Conservation (phyloP, 2,888 invertebrate genomes). For the Malthinus flaveolus region DNA sequence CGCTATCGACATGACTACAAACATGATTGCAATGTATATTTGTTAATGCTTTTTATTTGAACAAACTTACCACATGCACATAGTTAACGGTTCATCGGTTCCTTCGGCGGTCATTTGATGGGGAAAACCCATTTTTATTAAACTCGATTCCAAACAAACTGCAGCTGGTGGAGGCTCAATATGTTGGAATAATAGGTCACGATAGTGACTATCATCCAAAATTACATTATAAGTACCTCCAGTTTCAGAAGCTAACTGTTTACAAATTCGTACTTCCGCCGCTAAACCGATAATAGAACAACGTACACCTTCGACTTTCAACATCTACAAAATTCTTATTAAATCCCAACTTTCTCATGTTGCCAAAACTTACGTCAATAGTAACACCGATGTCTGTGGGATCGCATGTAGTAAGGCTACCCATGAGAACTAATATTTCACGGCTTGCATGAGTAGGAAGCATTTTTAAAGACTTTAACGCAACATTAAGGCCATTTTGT, state of each 20-base stretch:
- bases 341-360: conserved; percentile 4
- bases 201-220: conserved; percentile 79
- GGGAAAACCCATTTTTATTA: conserved; percentile 97
- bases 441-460: conserved; percentile 94
- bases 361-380: conserved; percentile 63
- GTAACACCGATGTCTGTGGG: conserved; percentile 89
- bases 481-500: conserved; percentile 92
- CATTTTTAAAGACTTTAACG: conserved; percentile 79
- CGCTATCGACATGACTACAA: conserved; percentile 78
- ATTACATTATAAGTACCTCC: conserved; percentile 85
- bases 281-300: conserved; percentile 95
- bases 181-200: conserved; percentile 66
- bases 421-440: conserved; percentile 89
- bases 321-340: conserved; percentile 55
- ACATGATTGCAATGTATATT: background rate
- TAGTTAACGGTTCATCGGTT: conserved; percentile 69
- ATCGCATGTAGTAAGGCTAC: conserved; percentile 95
- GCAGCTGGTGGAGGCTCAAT: conserved; percentile 76
- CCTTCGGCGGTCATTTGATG: conserved; percentile 69
- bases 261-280: conserved; percentile 92
- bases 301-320: conserved; percentile 82
- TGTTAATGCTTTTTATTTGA: background rate
- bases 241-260: conserved; percentile 82
- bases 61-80: conserved; percentile 84
- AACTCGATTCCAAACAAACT: conserved; percentile 69